Conservation (phyloP, 1,140 invertebrate species). For the Anadara kagoshimensis region DNA sequence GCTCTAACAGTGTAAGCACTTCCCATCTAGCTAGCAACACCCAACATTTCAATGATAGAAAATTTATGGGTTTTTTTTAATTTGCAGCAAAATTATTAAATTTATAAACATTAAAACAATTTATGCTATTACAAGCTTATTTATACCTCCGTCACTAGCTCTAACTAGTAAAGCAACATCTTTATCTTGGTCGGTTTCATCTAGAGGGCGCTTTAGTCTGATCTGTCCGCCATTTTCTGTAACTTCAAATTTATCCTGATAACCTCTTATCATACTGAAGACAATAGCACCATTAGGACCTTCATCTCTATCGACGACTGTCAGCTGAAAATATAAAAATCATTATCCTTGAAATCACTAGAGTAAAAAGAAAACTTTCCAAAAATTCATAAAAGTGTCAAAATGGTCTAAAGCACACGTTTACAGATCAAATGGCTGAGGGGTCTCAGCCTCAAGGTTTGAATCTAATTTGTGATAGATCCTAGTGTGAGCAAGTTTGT, state of each 20-base stretch:
- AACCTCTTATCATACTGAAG: conserved; percentile 58
- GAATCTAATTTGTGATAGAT: too few relatives aligned
- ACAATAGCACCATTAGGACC: conserved; percentile 79
- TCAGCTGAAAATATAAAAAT: conserved; percentile 79
- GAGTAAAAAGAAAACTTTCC: too few relatives aligned
- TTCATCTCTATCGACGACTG: conserved; percentile 88
- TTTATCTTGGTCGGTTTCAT: conserved; percentile 82
- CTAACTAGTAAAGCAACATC: conserved; percentile 89
- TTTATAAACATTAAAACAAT: background rate
- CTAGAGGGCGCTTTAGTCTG: conserved; percentile 47
- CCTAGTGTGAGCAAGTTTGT: too few relatives aligned
- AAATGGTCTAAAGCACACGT: too few relatives aligned
- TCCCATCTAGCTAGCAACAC: too few relatives aligned
- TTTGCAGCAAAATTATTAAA: background rate
- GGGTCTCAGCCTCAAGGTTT: too few relatives aligned
- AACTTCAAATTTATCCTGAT: conserved; percentile 61
- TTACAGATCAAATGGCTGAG: too few relatives aligned
- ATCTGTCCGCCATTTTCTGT: conserved; percentile 58
- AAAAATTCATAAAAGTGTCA: too few relatives aligned
- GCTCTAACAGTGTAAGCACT: too few relatives aligned
- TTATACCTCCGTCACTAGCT: conserved; percentile 90
- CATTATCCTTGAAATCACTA: too few relatives aligned
- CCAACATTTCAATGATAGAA: too few relatives aligned
- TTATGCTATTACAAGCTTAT: background rate
- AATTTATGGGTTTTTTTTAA: too few relatives aligned